Conservation (phyloP, 2,888 invertebrate genomes). For the Anthrax anthrax region DNA sequence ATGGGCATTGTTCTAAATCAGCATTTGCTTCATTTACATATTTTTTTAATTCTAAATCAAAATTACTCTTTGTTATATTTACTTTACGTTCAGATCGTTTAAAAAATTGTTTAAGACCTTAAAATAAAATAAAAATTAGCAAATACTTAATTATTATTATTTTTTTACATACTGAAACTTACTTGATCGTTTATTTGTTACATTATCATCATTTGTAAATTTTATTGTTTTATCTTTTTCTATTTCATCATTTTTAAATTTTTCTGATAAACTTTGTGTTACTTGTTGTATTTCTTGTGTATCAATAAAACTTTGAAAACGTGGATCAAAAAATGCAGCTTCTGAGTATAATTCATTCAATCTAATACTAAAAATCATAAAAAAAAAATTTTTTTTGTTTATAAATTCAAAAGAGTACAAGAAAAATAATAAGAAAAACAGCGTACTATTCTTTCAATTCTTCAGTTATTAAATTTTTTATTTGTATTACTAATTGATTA, state of each 20-base stretch:
- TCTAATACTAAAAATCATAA: slow-evolving; percentile 16
- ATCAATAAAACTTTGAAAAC: slow-evolving; percentile 4
- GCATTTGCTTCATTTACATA: slow-evolving; percentile 16
- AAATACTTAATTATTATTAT: neutral
- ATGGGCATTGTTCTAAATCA: slow-evolving; percentile 22
- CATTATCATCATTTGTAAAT: neutral
- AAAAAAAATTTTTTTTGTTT: neutral
- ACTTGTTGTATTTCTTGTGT: slow-evolving; percentile 1
- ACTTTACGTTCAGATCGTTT: slow-evolving; percentile 11
- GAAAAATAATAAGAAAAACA: neutral
- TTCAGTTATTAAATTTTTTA: slow-evolving; percentile 17
- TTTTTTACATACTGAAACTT: neutral
- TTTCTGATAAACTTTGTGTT: neutral
- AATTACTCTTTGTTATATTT: neutral
- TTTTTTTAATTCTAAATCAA: slow-evolving; percentile 18
- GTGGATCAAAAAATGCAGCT: slow-evolving; percentile 28
- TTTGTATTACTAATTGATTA: slow-evolving; percentile 18
- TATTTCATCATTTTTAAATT: neutral
- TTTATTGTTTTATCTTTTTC: neutral
- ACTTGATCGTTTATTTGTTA: slow-evolving; percentile 2
- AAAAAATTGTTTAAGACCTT: slow-evolving; percentile 19
- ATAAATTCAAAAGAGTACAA: neutral
- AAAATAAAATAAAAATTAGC: neutral
- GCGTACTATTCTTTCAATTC: neutral
- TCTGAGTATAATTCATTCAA: slow-evolving; percentile 25